Base-by-base conservation (phyloP, 2,113 vertebrate genomes). In the Onychostruthus taczanowskii region DNA sequence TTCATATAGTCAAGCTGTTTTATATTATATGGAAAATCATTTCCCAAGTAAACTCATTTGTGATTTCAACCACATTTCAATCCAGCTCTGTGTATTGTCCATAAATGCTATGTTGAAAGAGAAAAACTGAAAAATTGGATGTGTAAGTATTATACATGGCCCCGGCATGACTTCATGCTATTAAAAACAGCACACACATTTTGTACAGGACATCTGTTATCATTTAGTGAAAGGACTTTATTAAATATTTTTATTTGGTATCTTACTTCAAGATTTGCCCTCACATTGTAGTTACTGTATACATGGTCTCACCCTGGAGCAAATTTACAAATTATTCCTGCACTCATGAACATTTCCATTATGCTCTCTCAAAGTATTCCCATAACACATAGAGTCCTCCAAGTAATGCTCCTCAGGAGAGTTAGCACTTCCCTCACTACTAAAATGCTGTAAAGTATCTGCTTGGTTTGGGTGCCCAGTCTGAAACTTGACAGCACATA, bases 31-130 rank as follows among this genome's bases (percentile, higher is more conserved):
- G 20, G 37, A 85, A 78, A 82, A 85, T 44, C 3, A 82, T 37
- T 74, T 92, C 16, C 33, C 61, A 62, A 41, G 27, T 35, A 75
- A 91, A 73, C 5, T 61, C 31, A 63, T 4, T 50, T 37, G 15
- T 46, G 10, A 89, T 80, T 85, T 80, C 61, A 87, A 85, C 12
- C 26, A 77, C 20, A 30, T 75, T 94, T 84, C 68, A 78, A 44
- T 18, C 17, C 16, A 69, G 12, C 1, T 49, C 22, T 53, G 11
- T 56, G 24, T 44, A 73, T 28, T 43, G 13, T 33, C 19, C 20
- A 78, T 3, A 74, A 84, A 86, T 4, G 13, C 21, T 33, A 33
- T 10, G 62, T 23, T 30, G 47, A 75, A 81, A 61, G 35, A 87
- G 23, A 68, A 87, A 84, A 81, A 20, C 17, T 58, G 31, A 73